Base-by-base conservation (phyloP, 2,888 invertebrate genomes). In the Lissocephala sabroskyi region DNA sequence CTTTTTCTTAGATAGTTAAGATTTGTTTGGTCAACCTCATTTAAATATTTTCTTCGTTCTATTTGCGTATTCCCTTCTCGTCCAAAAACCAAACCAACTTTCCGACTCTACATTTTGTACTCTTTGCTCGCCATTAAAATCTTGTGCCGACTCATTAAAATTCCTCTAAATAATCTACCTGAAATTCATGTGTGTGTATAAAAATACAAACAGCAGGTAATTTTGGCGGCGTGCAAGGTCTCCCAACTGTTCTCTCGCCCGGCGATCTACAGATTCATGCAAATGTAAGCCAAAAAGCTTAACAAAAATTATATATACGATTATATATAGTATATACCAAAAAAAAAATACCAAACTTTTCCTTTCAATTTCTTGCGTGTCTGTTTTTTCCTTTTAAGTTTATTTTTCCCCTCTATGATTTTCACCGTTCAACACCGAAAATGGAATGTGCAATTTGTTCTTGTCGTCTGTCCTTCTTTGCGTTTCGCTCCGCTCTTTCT, bases 211-310 rank as follows among this genome's bases (percentile, higher is more conserved):
- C 70, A 80, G 63, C 82, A 82, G 82, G 78, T 79, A 80, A 79
- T 77, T 75, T 73, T 76, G 75, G 67, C 63, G 75, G 62, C 67
- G 65, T 73, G 52, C 71, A 71, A 65, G 64, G 62, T 65, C 75
- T 65, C 64, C 81, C 75, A 60, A 63, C 75, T 62, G 66, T 78
- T 62, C 66, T 79, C 68, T 75, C 82, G 62, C 73, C 82, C 62
- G 83, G 78, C 74, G 83, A 84, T 68, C 74, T 83, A 74, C 80
- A 83, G 64, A 75, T 84, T 67, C 82, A 83, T 77, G 74, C 80
- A 80, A 80, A 84, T 80, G 82, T 83, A 83, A 83, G 82, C 76
- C 56, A 65, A 52, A 54, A 47, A 28, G 26, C 28, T 26, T 28
- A 49, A 44, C 35, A 29, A 41, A 10, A 44, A 35, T 44, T 33